These are phyloP conservation scores for Drosophila suzukii DNA, from an alignment of 1,140 invertebrate species.

Conservation along the genomic window DNA sequence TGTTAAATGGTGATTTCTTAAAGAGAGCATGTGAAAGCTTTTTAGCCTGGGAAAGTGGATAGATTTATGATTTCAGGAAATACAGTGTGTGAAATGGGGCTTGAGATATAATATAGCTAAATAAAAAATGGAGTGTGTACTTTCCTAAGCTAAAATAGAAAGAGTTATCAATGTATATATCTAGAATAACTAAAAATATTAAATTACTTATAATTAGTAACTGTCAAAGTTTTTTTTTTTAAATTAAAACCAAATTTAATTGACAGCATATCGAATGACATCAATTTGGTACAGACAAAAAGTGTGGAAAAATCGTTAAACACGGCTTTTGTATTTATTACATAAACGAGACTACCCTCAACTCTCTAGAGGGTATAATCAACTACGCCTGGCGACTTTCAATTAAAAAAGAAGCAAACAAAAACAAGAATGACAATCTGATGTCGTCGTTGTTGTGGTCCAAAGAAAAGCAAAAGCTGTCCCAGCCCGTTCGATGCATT, in stretches of 20 bases:
- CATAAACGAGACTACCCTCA: slow-evolving; percentile 37
- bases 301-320: neutral
- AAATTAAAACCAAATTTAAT: slow-evolving; percentile 2
- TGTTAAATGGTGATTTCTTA: slow-evolving; percentile 4
- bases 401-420: slow-evolving; percentile 80
- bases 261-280: slow-evolving; percentile 14
- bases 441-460: slow-evolving; percentile 75
- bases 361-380: slow-evolving; percentile 54
- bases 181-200: neutral
- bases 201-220: neutral
- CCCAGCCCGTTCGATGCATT: slow-evolving; percentile 67
- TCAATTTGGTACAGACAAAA: neutral
- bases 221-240: neutral
- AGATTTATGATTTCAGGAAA: neutral
- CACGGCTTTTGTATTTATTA: slow-evolving; percentile 1
- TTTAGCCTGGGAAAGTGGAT: neutral
- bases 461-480: slow-evolving; percentile 82
- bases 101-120: neutral
- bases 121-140: too few relatives aligned
- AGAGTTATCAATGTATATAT: neutral
- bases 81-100: neutral
- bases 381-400: slow-evolving; percentile 79
- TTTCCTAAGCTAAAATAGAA: too few relatives aligned
- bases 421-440: slow-evolving; percentile 83
- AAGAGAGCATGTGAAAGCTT: slow-evolving; percentile 2